phyloP scores from a whole-genome alignment of 2,113 vertebrate species.

The Anthoscopus minutus region DNA sequence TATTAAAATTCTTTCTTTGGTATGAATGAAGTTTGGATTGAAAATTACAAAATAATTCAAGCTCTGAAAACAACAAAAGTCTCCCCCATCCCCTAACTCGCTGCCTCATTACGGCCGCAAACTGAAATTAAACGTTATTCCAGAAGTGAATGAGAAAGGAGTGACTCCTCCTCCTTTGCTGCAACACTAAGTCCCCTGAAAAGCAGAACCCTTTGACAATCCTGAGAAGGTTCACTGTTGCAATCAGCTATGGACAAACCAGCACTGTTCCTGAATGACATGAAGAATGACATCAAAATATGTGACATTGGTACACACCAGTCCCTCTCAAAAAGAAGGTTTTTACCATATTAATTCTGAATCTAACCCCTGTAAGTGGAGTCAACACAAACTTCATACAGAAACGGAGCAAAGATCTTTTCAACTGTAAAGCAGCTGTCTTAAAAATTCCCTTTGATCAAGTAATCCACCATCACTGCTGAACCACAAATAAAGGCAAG shows the following conservation, averaged over 20 bases:
- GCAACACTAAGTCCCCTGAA: background rate
- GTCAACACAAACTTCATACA: background rate
- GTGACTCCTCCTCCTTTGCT: background rate
- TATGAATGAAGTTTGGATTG: background rate
- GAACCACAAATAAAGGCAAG: background rate
- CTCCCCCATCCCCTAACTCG: background rate
- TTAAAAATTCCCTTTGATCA: background rate
- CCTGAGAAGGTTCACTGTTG: background rate
- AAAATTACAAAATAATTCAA: background rate
- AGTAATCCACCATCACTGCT: background rate
- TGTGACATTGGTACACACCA: background rate
- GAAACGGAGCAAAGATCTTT: background rate
- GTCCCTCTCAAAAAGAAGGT: background rate
- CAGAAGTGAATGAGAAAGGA: background rate
- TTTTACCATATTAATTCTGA: background rate
- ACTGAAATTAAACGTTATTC: background rate
- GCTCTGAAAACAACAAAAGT: background rate
- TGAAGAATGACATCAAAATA: background rate
- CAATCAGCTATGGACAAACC: background rate
- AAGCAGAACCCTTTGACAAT: background rate
- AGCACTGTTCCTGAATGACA: fast-evolving
- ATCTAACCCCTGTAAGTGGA: background rate
- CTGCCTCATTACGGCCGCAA: background rate
- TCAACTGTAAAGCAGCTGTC: background rate
- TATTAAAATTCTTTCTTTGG: conserved; percentile 29